Evolutionary conservation across 2,888 invertebrate genomes (phyloP), one percentile per base, ranked within the genome.

Genomic region (Neocrepidodera transversa): DNA sequence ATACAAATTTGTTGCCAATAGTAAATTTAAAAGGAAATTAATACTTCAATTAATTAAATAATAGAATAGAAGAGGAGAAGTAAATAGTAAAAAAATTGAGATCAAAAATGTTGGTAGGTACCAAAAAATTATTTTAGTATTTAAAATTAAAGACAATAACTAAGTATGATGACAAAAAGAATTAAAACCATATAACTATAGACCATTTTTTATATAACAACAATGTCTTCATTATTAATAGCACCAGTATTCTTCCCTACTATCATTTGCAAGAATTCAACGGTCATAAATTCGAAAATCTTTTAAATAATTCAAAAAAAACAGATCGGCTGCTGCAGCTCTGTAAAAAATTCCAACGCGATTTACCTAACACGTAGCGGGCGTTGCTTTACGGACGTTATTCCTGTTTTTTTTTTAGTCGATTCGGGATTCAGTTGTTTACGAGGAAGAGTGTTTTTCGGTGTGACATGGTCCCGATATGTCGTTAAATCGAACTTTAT

Each of bases 401-500:
- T 58, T 52, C 45, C 32, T 14, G n/a, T n/a, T n/a, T n/a, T n/a
- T n/a, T n/a, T 36, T 42, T 14, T 6, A 3, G 14, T 4, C 49
- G 35, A 11, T 13, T n/a, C 18, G 30, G 10, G 23, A 38, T 23
- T 16, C 36, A 13, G 50, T 38, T 30, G 40, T 47, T 38, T 40
- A 40, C 55, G 14, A 32, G 50, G 8, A 38, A 13, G 43, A 43
- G 32, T 20, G 14, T 43, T 53, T 53, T 53, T 35, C 54, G 36
- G 8, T 43, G 36, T 47, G 77, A 76, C 76, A 76, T 71, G 70
- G 70, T 72, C 76, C 73, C 76, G 73, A 78, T 77, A 74, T 74
- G 76, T 77, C 77, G 78, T 77, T 77, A 78, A 78, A 79, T 79
- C 79, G 79, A 79, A 78, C 74, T 79, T 79, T 79, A 79, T 78